phyloP scores from a whole-genome alignment of 2,888 invertebrate species.

The Protonemura montana region DNA sequence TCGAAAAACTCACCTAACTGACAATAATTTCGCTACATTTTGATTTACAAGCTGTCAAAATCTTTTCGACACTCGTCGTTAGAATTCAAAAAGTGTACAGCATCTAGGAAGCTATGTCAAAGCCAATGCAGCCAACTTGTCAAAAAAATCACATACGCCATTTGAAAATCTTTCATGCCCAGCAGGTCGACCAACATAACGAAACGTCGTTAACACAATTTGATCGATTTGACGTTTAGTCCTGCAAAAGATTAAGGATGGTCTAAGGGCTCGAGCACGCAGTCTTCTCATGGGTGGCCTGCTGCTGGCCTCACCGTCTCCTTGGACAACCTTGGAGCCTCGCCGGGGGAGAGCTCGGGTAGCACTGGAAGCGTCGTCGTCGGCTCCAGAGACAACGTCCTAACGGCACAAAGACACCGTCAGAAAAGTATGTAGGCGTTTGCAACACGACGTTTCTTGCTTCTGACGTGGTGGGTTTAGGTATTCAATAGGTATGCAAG shows the following conservation, averaged over 20 bases:
- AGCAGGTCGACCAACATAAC: too few relatives aligned
- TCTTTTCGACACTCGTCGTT: neutral
- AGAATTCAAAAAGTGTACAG: neutral
- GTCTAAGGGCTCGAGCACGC: neutral
- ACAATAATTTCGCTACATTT: neutral
- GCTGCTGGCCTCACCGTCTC: too few relatives aligned
- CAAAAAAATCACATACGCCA: too few relatives aligned
- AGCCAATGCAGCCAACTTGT: neutral
- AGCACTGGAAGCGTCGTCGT: conserved; percentile 61
- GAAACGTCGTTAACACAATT: too few relatives aligned
- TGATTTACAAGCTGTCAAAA: neutral
- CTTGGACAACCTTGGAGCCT: neutral
- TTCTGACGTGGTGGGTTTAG: too few relatives aligned
- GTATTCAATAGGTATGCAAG: too few relatives aligned
- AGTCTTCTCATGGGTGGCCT: neutral
- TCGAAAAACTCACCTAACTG: neutral
- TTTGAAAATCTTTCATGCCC: too few relatives aligned
- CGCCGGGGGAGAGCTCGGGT: conserved; percentile 57
- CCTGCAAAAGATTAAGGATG: too few relatives aligned
- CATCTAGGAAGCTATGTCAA: neutral
- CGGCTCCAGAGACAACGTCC: conserved; percentile 64
- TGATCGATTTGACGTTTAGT: too few relatives aligned
- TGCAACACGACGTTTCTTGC: neutral
- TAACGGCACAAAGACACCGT: conserved; percentile 50
- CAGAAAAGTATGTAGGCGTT: neutral